Conservation (phyloP, 2,797 vertebrate genomes). For the Orestias chungarensis region DNA sequence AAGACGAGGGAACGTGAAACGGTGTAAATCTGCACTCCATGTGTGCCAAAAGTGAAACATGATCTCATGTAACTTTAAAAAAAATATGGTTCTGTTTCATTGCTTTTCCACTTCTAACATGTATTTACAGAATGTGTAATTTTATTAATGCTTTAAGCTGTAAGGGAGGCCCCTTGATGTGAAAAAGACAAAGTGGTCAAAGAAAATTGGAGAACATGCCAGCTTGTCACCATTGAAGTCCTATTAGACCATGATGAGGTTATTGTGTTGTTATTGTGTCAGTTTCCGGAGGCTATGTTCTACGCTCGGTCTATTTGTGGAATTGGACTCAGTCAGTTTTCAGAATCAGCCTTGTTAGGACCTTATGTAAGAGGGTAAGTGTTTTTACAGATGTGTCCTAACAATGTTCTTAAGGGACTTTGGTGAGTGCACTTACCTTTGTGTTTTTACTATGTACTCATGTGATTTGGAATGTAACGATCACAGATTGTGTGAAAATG, state of each 20-base stretch:
- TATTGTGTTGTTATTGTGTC: slow-evolving; percentile 46
- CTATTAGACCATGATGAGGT: slow-evolving; percentile 48
- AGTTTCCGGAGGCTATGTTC: slow-evolving; percentile 53
- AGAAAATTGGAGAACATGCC: slow-evolving; percentile 32
- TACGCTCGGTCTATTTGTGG: slow-evolving; percentile 32
- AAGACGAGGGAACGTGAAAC: slow-evolving; percentile 5
- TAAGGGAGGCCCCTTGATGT: slow-evolving; percentile 8
- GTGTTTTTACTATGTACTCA: no score
- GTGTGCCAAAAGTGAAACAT: slow-evolving; percentile 7
- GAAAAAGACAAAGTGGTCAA: slow-evolving; percentile 27
- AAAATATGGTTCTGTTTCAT: background rate
- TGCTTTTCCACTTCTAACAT: background rate
- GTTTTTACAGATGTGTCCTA: background rate
- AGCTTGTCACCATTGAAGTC: slow-evolving; percentile 35
- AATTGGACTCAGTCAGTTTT: slow-evolving; percentile 42
- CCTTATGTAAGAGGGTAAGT: slow-evolving; percentile 7
- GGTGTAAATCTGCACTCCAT: slow-evolving; percentile 5
- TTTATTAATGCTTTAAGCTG: background rate
- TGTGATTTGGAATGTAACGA: background rate
- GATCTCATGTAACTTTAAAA: background rate
- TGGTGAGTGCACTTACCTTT: background rate
- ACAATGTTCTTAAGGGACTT: background rate
- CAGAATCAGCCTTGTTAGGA: slow-evolving; percentile 9
- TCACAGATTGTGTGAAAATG: background rate
- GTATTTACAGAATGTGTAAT: background rate